Evolutionary conservation across 2,888 invertebrate species (phyloP).

Genomic region (Podotricha telesiphe): DNA sequence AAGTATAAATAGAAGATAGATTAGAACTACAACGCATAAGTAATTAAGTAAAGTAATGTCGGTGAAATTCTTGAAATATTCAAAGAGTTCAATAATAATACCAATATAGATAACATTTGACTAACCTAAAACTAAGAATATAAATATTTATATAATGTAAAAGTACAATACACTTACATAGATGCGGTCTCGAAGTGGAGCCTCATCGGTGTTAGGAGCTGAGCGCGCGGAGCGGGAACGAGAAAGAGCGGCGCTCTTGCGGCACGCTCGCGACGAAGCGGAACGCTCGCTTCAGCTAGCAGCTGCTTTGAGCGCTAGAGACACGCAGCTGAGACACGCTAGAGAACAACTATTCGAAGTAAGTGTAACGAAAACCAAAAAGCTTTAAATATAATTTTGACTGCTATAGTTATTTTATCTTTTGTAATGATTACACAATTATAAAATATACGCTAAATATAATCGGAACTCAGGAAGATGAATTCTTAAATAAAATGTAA

Average conservation of each 20-base stretch:
- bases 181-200: constrained; percentile 90
- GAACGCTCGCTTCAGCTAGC: constrained; percentile 93
- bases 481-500: too few species aligned
- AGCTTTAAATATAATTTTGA: neutral
- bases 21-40: too few species aligned
- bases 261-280: constrained; percentile 95
- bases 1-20: too few species aligned
- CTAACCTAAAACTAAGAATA: too few species aligned
- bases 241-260: constrained; percentile 93
- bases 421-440: neutral
- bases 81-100: too few species aligned
- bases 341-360: constrained; percentile 94
- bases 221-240: constrained; percentile 90
- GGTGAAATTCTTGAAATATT: too few species aligned
- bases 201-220: constrained; percentile 86
- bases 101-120: too few species aligned
- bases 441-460: too few species aligned
- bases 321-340: constrained; percentile 92
- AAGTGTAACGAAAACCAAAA: constrained; percentile 14
- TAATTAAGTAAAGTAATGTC: too few species aligned
- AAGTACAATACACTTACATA: constrained; percentile 45
- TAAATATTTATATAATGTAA: neutral
- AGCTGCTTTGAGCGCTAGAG: constrained; percentile 93
- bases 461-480: too few species aligned
- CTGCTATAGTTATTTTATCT: neutral